Evolutionary conservation across 2,888 invertebrate genomes (phyloP).

Genomic region (Apamea anceps): DNA sequence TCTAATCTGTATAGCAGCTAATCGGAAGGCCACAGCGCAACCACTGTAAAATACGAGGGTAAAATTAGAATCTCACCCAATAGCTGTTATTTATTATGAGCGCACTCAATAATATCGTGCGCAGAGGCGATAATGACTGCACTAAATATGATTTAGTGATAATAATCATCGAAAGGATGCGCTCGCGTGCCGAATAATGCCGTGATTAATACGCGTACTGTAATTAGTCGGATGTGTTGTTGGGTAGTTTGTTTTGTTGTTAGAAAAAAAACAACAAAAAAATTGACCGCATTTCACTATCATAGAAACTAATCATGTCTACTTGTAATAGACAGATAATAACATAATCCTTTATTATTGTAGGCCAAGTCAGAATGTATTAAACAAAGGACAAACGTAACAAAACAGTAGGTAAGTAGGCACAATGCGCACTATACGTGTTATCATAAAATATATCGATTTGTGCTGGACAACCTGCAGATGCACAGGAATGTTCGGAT

Average conservation of each 20-base stretch:
- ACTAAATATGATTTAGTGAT: constrained; percentile 84
- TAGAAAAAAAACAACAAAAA: constrained; percentile 10
- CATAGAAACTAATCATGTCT: neutral
- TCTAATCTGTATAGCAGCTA: constrained; percentile 68
- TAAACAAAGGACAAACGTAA: neutral
- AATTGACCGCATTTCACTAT: neutral
- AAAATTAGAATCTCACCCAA: constrained; percentile 77
- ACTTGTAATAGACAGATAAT: neutral
- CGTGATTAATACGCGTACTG: constrained; percentile 68
- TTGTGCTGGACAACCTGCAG: neutral
- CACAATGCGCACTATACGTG: neutral
- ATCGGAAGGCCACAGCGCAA: constrained; percentile 66
- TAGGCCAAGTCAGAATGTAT: neutral
- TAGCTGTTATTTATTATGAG: constrained; percentile 78
- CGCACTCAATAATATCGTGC: constrained; percentile 72
- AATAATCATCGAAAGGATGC: constrained; percentile 77
- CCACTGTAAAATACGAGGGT: constrained; percentile 71
- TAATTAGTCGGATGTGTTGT: constrained; percentile 65
- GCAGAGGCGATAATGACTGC: constrained; percentile 81
- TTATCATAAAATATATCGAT: neutral
- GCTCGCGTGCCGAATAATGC: constrained; percentile 68
- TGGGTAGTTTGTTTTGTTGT: constrained; percentile 17
- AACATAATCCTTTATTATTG: neutral
- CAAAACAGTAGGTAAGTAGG: neutral
- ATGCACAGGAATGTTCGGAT: neutral